Conservation (phyloP, 2,113 vertebrate species). For the Megaleporinus macrocephalus region DNA sequence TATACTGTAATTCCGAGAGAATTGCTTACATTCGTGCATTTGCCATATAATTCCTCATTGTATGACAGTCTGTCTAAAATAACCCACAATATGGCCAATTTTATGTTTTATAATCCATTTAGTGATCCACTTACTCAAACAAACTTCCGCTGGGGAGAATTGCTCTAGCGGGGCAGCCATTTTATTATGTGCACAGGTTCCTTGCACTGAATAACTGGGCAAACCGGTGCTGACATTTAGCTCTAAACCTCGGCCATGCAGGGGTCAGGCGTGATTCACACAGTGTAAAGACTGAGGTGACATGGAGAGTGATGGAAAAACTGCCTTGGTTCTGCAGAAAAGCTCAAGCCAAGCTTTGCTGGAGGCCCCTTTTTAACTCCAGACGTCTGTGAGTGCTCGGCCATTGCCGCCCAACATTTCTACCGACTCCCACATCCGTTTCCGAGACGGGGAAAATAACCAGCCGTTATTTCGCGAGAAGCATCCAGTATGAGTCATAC, state of each 20-base stretch:
- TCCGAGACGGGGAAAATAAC: constrained; percentile 2
- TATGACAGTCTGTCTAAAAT: constrained; percentile 60
- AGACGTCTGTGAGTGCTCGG: background rate
- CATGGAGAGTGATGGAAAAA: background rate
- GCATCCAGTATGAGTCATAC: background rate
- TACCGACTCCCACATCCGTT: background rate
- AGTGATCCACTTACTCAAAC: constrained; percentile 64
- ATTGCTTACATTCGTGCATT: constrained; percentile 31
- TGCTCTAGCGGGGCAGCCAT: background rate
- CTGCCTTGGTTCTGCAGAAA: background rate
- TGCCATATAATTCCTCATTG: constrained; percentile 47
- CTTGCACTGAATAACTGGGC: background rate
- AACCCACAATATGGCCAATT: constrained; percentile 60
- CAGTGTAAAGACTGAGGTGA: background rate
- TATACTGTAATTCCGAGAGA: constrained; percentile 31
- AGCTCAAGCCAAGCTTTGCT: background rate
- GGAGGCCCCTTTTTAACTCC: background rate
- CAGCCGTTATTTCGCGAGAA: background rate
- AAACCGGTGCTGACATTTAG: constrained; percentile 19
- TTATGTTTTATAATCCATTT: constrained; percentile 69
- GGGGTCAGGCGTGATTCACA: background rate
- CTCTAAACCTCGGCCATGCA: background rate
- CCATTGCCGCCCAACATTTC: background rate
- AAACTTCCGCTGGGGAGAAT: constrained; percentile 54
- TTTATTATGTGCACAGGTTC: background rate